Conservation (phyloP, 1,140 invertebrate genomes). For the Achatina immaculata region DNA sequence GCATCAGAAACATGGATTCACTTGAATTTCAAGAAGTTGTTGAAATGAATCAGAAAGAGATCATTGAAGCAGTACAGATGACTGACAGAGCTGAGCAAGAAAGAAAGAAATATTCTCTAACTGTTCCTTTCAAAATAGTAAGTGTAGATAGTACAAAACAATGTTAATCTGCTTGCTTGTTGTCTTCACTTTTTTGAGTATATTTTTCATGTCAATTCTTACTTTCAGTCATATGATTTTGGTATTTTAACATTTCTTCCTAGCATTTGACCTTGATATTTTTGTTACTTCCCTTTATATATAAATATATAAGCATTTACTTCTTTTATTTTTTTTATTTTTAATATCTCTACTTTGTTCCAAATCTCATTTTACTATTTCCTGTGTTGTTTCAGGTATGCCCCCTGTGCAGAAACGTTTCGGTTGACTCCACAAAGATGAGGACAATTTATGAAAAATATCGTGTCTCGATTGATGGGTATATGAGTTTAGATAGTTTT, state of each 20-base stretch:
- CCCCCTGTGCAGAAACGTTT: not conserved
- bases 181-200: no score
- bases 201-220: no score
- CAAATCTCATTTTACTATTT: no score
- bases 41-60: not conserved
- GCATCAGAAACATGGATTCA: slow-evolving; percentile 25
- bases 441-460: slow-evolving; percentile 9
- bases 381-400: slow-evolving; percentile 9
- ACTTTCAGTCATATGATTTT: no score
- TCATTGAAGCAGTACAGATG: not conserved
- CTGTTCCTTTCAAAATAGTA: not conserved
- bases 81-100: not conserved
- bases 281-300: no score
- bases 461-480: not conserved
- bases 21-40: not conserved
- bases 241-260: no score
- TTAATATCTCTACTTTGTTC: no score
- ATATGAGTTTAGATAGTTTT: no score
- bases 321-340: no score
- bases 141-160: not conserved
- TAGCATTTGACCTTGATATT: no score
- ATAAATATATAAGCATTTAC: no score
- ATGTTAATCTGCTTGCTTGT: not conserved
- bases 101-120: not conserved
- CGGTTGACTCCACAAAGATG: not conserved